Evolutionary conservation across 2,888 invertebrate species (phyloP).

Genomic region (Polylopha cassiicola): DNA sequence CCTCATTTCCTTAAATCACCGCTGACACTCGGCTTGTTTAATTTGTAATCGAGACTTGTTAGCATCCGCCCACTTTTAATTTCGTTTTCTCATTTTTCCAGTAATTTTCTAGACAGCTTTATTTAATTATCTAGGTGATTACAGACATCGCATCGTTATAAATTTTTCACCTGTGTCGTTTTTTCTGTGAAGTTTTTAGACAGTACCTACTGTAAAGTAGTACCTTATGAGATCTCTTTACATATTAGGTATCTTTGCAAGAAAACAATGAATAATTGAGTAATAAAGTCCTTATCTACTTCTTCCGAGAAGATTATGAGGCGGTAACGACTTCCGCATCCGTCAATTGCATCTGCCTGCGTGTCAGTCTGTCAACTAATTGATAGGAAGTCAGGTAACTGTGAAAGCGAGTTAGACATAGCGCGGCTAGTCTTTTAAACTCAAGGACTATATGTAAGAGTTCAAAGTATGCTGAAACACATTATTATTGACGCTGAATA

Average conservation of each 20-base stretch:
- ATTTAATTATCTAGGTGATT: slow-evolving; percentile 44
- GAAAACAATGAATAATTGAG: too few relatives aligned
- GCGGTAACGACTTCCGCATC: slow-evolving; percentile 18
- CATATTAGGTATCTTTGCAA: too few relatives aligned
- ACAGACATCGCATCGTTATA: slow-evolving; percentile 8
- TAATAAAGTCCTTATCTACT: neutral
- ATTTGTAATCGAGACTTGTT: slow-evolving; percentile 76
- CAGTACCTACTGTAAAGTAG: too few relatives aligned
- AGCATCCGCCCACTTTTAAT: slow-evolving; percentile 65
- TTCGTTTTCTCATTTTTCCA: slow-evolving; percentile 53
- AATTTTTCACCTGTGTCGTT: too few relatives aligned
- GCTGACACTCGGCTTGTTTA: slow-evolving; percentile 68
- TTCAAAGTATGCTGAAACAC: too few relatives aligned
- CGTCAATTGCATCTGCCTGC: slow-evolving; percentile 7
- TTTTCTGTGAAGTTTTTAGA: too few relatives aligned
- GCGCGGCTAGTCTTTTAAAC: too few relatives aligned
- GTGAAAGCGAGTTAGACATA: neutral
- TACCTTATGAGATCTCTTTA: too few relatives aligned
- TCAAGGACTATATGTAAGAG: too few relatives aligned
- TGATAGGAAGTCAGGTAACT: slow-evolving; percentile 10
- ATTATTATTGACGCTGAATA: too few relatives aligned
- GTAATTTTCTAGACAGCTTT: slow-evolving; percentile 45
- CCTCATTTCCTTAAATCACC: slow-evolving; percentile 72
- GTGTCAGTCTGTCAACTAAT: slow-evolving; percentile 9
- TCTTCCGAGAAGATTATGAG: neutral